phyloP scores from a whole-genome alignment of 37 sponge, comb jelly and placozoan species.

The Ianthella basta region DNA sequence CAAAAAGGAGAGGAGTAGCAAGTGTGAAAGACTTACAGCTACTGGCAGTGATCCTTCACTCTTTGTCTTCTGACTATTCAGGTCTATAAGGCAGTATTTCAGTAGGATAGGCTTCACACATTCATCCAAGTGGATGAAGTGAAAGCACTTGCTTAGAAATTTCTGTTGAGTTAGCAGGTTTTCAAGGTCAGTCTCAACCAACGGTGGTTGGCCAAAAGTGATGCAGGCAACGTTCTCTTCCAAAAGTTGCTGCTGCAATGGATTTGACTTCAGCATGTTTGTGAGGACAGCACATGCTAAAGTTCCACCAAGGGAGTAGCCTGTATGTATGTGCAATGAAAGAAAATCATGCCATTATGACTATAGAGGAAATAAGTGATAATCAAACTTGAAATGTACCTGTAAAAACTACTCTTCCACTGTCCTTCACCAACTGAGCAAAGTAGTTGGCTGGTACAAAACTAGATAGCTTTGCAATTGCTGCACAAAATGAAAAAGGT shows the following conservation, averaged over 20 bases:
- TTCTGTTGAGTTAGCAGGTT: neutral
- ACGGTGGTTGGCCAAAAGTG: constrained; percentile 53
- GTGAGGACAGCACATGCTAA: constrained; percentile 41
- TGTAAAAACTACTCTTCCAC: constrained; percentile 47
- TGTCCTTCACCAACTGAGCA: constrained; percentile 39
- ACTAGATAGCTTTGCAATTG: constrained; percentile 27
- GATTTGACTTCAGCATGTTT: constrained; percentile 15
- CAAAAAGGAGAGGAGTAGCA: no score
- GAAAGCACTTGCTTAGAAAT: constrained; percentile 7
- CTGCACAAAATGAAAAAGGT: neutral
- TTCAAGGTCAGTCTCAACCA: neutral
- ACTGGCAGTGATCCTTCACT: neutral
- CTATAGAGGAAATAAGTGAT: no score
- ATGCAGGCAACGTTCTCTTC: constrained; percentile 42
- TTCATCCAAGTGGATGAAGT: constrained; percentile 26
- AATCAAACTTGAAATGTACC: constrained; percentile 22
- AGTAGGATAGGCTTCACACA: constrained; percentile 23
- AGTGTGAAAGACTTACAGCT: constrained; percentile 17
- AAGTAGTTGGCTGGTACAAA: constrained; percentile 56
- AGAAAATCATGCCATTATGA: no score
- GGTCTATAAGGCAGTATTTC: constrained; percentile 14
- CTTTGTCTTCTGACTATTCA: neutral
- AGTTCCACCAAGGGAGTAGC: constrained; percentile 51
- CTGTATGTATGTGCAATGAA: constrained; percentile 2
- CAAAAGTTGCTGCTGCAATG: constrained; percentile 36